Conservation (phyloP, 2,113 vertebrate genomes). For the Notarius quadriscutis region DNA sequence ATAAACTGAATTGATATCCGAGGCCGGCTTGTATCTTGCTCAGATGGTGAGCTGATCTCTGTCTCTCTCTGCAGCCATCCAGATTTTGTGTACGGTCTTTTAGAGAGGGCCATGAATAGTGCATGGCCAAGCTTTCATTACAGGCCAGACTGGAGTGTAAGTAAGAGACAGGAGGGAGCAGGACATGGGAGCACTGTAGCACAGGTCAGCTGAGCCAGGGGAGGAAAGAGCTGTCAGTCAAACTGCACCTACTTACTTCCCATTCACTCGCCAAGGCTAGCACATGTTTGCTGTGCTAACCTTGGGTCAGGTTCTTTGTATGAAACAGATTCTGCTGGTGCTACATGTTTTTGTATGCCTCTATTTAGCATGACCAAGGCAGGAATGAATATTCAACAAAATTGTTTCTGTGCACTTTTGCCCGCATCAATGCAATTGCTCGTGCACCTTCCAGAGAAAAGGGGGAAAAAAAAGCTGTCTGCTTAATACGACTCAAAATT, state of each 20-base stretch:
- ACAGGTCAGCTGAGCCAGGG: slow-evolving; percentile 56
- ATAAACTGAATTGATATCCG: slow-evolving; percentile 48
- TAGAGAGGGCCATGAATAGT: slow-evolving; percentile 66
- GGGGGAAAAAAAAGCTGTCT: slow-evolving; percentile 2
- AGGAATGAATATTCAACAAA: slow-evolving; percentile 44
- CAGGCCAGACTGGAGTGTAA: slow-evolving; percentile 61
- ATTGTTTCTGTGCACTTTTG: slow-evolving; percentile 40
- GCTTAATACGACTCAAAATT: slow-evolving; percentile 4
- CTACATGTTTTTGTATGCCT: slow-evolving; percentile 37
- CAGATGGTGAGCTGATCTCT: slow-evolving; percentile 42
- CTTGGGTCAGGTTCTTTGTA: slow-evolving; percentile 45
- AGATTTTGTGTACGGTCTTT: slow-evolving; percentile 52
- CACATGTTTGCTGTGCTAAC: slow-evolving; percentile 18
- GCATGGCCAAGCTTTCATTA: slow-evolving; percentile 61
- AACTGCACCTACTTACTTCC: slow-evolving; percentile 24
- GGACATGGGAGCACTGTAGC: slow-evolving; percentile 49
- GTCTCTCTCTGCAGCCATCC: slow-evolving; percentile 27
- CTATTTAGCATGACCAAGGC: slow-evolving; percentile 48
- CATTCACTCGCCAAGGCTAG: slow-evolving; percentile 55
- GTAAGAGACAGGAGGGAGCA: slow-evolving; percentile 59
- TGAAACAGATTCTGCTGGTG: slow-evolving; percentile 29
- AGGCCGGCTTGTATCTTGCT: slow-evolving; percentile 35
- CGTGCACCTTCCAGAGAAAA: neutral
- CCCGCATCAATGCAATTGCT: slow-evolving; percentile 29
- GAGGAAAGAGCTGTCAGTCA: slow-evolving; percentile 52